A percentile compares a stretch with the other conserved stretches of the same genome.
Conservation (phyloP, 2,888 invertebrate species). For the Amphiduros pacificus region DNA sequence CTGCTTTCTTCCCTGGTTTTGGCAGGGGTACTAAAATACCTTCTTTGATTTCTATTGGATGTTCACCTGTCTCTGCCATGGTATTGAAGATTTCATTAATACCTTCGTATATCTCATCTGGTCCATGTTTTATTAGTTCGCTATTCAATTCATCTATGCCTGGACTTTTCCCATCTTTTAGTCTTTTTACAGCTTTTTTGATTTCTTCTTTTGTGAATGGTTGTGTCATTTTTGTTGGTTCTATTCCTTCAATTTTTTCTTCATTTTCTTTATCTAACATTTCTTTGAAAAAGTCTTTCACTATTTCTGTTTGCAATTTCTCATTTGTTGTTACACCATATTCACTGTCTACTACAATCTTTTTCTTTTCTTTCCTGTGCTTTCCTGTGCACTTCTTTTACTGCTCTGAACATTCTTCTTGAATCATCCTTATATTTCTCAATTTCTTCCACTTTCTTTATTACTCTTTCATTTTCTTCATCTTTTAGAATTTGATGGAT, state of each 20-base stretch:
- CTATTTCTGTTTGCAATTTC: background rate
- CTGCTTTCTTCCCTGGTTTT: constrained; percentile 7
- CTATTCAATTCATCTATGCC: constrained; percentile 1
- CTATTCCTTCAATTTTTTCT: background rate
- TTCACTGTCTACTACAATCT: no score
- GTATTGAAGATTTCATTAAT: background rate
- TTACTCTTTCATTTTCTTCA: background rate
- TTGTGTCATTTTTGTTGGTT: background rate
- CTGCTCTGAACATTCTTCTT: constrained; percentile 1
- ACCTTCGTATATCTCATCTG: background rate
- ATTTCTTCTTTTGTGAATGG: constrained; percentile 7
- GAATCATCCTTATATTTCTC: constrained; percentile 6
- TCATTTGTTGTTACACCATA: no score
- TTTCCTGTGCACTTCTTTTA: no score
- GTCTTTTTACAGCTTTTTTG: constrained; percentile 1
- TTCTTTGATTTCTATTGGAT: constrained; percentile 3
- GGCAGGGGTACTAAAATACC: constrained; percentile 9
- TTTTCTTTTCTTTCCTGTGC: no score
- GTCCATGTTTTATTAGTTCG: constrained; percentile 8
- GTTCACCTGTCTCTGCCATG: background rate
- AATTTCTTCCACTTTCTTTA: constrained; percentile 1
- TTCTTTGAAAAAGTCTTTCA: background rate
- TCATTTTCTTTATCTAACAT: background rate
- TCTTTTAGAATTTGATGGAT: background rate
- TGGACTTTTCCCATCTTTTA: constrained; percentile 7